phyloP scores from a whole-genome alignment of 2,797 vertebrate species.

The Masticophis lateralis region DNA sequence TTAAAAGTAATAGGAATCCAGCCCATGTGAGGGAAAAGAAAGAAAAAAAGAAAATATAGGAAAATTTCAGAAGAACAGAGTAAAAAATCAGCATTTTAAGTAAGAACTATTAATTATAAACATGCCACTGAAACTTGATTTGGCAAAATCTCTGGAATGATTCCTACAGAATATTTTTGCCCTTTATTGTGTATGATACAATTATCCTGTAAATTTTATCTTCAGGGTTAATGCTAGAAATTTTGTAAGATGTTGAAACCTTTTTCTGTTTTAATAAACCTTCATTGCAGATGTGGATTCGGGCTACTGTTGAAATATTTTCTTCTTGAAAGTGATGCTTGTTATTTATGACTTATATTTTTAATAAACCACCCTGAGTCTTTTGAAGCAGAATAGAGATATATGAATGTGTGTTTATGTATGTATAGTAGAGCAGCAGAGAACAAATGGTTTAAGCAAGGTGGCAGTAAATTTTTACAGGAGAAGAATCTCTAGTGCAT shows the following conservation, averaged over 20 bases:
- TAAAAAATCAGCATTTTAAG: not conserved
- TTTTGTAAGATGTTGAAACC: not conserved
- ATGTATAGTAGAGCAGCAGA: not conserved
- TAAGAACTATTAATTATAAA: not conserved
- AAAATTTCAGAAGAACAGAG: not conserved
- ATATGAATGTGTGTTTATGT: not conserved
- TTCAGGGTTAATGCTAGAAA: not conserved
- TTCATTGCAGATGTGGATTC: not conserved
- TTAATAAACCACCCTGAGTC: not conserved
- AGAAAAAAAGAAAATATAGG: not conserved
- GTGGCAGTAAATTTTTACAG: not conserved
- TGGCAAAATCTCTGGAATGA: not conserved
- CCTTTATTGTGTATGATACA: not conserved
- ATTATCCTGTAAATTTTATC: not conserved
- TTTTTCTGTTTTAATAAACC: not conserved
- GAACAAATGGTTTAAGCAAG: not conserved
- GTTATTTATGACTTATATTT: not conserved
- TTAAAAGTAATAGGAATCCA: not conserved
- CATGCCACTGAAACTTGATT: not conserved
- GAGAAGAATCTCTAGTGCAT: not conserved
- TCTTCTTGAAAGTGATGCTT: not conserved
- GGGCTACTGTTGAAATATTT: not conserved
- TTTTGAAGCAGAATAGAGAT: not conserved
- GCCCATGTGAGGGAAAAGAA: not conserved
- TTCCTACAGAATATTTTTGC: not conserved